These are phyloP conservation scores for Poeciliopsis retropinna DNA, from an alignment of 2,113 vertebrate species.

Conservation along the genomic window DNA sequence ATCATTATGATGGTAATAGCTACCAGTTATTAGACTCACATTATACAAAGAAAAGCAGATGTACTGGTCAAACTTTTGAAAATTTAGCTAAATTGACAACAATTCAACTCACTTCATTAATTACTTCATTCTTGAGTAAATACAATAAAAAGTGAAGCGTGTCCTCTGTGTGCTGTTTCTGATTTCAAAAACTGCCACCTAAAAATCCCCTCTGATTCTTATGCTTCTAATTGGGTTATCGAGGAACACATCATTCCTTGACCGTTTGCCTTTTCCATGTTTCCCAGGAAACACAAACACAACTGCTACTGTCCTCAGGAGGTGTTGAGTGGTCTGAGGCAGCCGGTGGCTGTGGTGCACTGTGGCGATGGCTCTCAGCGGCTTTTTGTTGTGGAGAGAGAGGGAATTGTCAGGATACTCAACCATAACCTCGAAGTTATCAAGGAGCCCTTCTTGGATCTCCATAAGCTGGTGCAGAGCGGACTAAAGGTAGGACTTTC, in stretches of 20 bases:
- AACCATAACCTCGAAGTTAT: slow-evolving; percentile 88
- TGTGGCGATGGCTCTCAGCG: slow-evolving; percentile 95
- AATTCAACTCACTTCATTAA: too few relatives aligned
- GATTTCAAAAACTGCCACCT: not conserved
- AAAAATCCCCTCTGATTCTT: not conserved
- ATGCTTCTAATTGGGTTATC: slow-evolving; percentile 49
- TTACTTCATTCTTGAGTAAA: not conserved
- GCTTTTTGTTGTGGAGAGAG: slow-evolving; percentile 96
- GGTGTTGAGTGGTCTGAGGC: slow-evolving; percentile 90
- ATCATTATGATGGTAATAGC: too few relatives aligned
- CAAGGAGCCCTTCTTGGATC: slow-evolving; percentile 96
- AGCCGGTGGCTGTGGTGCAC: slow-evolving; percentile 89
- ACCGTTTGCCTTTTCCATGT: slow-evolving; percentile 66
- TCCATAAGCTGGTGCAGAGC: slow-evolving; percentile 98
- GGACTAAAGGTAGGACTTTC: slow-evolving; percentile 92
- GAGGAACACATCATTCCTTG: slow-evolving; percentile 33
- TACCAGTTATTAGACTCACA: too few relatives aligned
- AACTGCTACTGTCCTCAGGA: slow-evolving; percentile 98
- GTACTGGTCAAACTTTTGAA: too few relatives aligned
- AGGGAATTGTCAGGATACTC: slow-evolving; percentile 94
- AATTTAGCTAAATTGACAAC: too few relatives aligned
- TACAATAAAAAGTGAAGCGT: not conserved
- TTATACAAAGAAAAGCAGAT: too few relatives aligned
- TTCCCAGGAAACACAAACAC: slow-evolving; percentile 97
- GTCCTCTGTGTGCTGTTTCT: not conserved